Conservation (phyloP, 2,797 vertebrate species). For the Channa striata region DNA sequence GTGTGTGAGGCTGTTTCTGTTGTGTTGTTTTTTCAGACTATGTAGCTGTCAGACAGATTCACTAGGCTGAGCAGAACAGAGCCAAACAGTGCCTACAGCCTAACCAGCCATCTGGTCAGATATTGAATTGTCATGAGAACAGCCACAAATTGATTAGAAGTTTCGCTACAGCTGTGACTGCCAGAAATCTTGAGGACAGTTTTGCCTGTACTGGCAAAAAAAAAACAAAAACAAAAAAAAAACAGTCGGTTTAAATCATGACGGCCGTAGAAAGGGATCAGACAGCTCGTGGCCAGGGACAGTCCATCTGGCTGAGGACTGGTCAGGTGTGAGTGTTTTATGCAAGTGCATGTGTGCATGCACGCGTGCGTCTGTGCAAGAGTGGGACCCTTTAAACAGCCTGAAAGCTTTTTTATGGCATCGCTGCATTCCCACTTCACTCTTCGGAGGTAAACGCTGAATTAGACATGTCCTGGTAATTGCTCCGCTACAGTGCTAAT, state of each 20-base stretch:
- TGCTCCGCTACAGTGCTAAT: slow-evolving; percentile 34
- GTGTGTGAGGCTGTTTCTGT: slow-evolving; percentile 14
- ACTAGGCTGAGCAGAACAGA: slow-evolving; percentile 74
- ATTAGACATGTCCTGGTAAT: slow-evolving; percentile 54
- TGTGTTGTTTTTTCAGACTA: slow-evolving; percentile 45
- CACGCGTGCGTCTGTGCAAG: slow-evolving; percentile 11
- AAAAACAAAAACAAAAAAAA: no score
- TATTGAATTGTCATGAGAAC: slow-evolving; percentile 73
- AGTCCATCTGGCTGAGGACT: slow-evolving; percentile 55
- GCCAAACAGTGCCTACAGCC: slow-evolving; percentile 73
- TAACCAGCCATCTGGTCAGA: slow-evolving; percentile 79
- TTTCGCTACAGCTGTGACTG: slow-evolving; percentile 78
- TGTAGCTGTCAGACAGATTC: slow-evolving; percentile 75
- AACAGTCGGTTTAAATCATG: slow-evolving; percentile 46
- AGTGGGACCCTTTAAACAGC: slow-evolving; percentile 25
- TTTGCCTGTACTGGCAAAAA: slow-evolving; percentile 54
- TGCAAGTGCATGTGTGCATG: slow-evolving; percentile 12
- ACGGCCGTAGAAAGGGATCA: slow-evolving; percentile 37
- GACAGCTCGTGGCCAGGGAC: slow-evolving; percentile 47
- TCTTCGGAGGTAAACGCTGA: slow-evolving; percentile 41
- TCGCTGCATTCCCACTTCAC: slow-evolving; percentile 25
- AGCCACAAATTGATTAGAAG: slow-evolving; percentile 81
- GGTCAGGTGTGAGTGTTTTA: slow-evolving; percentile 34
- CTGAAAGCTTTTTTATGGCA: slow-evolving; percentile 31
- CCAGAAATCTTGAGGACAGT: slow-evolving; percentile 67